Evolutionary conservation across 2,113 vertebrate species (phyloP).

Genomic region (Podarcis cretensis): DNA sequence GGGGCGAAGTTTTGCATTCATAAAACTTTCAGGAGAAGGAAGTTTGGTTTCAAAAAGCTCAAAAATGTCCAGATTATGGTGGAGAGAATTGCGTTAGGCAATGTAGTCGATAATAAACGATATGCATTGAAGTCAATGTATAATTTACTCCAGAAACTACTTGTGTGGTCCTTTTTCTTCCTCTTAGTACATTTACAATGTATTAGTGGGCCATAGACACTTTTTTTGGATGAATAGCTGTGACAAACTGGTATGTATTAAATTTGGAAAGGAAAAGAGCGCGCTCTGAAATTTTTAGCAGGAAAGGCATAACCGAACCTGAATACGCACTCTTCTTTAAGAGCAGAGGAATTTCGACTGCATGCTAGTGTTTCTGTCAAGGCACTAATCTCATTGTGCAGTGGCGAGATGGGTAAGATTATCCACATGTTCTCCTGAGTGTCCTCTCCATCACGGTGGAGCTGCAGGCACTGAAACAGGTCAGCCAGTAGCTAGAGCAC

Average conservation of each 20-base stretch:
- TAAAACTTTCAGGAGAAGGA: too few species aligned
- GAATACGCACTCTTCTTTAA: neutral
- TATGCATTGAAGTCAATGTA: neutral
- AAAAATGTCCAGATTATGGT: neutral
- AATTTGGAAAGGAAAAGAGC: neutral
- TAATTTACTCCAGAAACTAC: neutral
- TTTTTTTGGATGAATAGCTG: neutral
- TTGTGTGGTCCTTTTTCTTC: neutral
- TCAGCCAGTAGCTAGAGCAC: too few species aligned
- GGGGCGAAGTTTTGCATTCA: too few species aligned
- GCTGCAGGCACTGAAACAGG: too few species aligned
- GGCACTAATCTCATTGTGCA: too few species aligned
- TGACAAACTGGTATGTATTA: neutral
- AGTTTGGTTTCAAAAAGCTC: neutral
- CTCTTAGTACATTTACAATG: neutral
- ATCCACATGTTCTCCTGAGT: too few species aligned
- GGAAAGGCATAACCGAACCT: neutral
- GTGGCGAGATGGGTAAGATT: too few species aligned
- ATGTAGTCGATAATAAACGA: neutral
- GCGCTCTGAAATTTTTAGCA: neutral
- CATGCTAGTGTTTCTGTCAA: too few species aligned
- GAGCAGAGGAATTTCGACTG: neutral
- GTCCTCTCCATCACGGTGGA: too few species aligned
- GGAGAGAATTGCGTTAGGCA: neutral
- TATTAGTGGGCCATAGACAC: neutral